Evolutionary conservation across 2,888 invertebrate genomes (phyloP), one percentile per base, ranked within the genome.

Genomic region (Branchellion lobata): DNA sequence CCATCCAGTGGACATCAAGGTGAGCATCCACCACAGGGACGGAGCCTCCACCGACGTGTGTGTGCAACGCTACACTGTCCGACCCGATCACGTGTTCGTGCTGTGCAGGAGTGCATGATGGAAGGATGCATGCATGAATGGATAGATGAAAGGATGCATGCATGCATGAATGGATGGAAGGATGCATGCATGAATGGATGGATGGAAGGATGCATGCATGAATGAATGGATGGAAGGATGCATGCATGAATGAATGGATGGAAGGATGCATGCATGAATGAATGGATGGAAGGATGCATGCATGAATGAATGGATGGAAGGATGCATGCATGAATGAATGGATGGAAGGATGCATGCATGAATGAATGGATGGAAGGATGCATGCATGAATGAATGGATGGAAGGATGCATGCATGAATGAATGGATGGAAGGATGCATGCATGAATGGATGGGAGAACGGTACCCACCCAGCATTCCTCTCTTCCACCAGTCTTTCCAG

Each of bases 1-100:
- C n/a, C n/a, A n/a, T 21, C 8, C 75, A 77, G 77, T 77, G 34
- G 53, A 34, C 65, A 27, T 77, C 1, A 33, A 61, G 33, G 31
- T 65, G 53, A 77, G 61, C 3, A 33, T 77, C 1, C 33, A 27
- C 0, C 34, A 31, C 65, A 65, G 40, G 36, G 31, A 34, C 21
- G 77, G 77, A 34, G 77, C 77, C 27, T 2, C 36, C 36, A 65
- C 65, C 24, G 57, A 65, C 31, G 77, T 65, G 14, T 77, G 77
- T 33, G 1, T 24, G 14, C 53, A 77, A n/a, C n/a, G 18, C 8
- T 75, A 75, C 29, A 14, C 8, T 21, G 47, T 31, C 0, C 36
- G 33, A 5, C 73, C 73, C 24, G 33, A 47, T 18, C 31, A 5
- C 53, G 21, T 31, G 75, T 75, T 24, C 11, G 75, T 57, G n/a